Percentiles rank a stretch among this genome's conserved stretches.
These are phyloP conservation scores for Melanostoma mellinum DNA, from an alignment of 2,888 invertebrate species.

Conservation along the genomic window DNA sequence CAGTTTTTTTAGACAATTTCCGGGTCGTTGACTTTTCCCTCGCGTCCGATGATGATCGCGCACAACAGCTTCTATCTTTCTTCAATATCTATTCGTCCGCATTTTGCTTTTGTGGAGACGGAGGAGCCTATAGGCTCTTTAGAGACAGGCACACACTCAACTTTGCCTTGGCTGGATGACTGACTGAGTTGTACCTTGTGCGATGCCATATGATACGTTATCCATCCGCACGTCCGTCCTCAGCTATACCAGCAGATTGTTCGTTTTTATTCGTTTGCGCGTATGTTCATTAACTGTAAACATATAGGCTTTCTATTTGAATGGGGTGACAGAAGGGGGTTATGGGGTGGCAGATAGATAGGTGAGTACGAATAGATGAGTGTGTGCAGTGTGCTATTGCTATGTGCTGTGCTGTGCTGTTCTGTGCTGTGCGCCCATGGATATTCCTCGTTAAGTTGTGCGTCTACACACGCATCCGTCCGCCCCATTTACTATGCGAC, in stretches of 20 bases:
- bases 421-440: constrained; percentile 40
- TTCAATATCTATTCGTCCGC: constrained; percentile 59
- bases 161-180: constrained; percentile 60
- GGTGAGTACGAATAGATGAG: constrained; percentile 46
- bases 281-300: constrained; percentile 72
- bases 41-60: constrained; percentile 74
- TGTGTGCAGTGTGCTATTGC: background rate
- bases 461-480: constrained; percentile 63
- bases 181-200: constrained; percentile 69
- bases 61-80: constrained; percentile 66
- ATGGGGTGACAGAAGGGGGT: constrained; percentile 5
- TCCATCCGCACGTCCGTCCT: constrained; percentile 57
- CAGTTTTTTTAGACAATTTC: constrained; percentile 80
- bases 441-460: constrained; percentile 33
- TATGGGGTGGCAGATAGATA: constrained; percentile 36
- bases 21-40: constrained; percentile 81
- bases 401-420: no score
- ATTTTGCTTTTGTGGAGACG: constrained; percentile 29
- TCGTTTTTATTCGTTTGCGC: constrained; percentile 64
- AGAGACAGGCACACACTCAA: constrained; percentile 58
- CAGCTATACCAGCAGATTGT: constrained; percentile 28
- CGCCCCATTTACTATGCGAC: constrained; percentile 65
- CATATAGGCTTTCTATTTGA: constrained; percentile 60
- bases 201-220: constrained; percentile 70
- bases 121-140: constrained; percentile 52